phyloP scores from a whole-genome alignment of 2,113 vertebrate genomes.

The Galbula dea region DNA sequence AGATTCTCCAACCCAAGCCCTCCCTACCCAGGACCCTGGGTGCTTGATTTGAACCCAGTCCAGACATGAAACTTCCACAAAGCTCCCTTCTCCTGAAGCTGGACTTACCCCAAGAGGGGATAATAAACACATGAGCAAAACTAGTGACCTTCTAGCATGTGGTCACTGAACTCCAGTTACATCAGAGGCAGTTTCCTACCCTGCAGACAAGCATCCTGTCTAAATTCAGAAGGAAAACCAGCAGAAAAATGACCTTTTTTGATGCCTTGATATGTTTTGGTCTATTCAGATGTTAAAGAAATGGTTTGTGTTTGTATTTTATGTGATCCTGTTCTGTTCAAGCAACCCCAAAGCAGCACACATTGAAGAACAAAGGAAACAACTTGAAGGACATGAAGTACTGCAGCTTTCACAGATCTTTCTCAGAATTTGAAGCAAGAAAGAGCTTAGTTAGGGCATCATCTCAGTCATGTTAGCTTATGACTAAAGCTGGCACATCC shows the following conservation, averaged over 20 bases:
- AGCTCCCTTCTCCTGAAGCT: too few relatives aligned
- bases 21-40: background rate
- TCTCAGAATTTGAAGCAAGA: background rate
- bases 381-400: background rate
- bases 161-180: background rate
- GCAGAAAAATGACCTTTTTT: background rate
- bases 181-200: background rate
- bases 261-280: background rate
- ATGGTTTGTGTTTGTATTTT: background rate
- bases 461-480: background rate
- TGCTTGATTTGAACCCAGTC: background rate
- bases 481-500: background rate
- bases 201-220: background rate
- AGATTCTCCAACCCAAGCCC: background rate
- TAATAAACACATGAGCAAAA: background rate
- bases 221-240: background rate
- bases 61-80: background rate
- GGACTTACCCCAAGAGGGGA: too few relatives aligned
- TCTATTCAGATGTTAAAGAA: background rate
- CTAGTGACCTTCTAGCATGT: background rate
- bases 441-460: background rate
- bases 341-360: background rate
- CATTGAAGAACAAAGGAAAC: background rate
- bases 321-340: background rate
- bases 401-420: background rate